phyloP scores from a whole-genome alignment of 1,140 invertebrate genomes.

The Argopecten irradians region DNA sequence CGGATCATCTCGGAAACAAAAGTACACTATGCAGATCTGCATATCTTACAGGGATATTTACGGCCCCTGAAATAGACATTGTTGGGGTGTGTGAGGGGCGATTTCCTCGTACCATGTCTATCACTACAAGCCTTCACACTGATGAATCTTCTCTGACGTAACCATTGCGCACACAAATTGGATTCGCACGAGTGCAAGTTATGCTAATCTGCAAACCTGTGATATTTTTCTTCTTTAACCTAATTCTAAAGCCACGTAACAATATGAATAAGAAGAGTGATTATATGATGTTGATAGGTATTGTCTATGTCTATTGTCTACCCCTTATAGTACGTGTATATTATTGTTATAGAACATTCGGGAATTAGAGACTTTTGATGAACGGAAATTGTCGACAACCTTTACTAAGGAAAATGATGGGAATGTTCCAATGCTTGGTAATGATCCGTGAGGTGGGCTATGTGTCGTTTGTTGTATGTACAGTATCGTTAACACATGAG shows the following conservation, averaged over 20 bases:
- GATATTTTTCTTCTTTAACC: neutral
- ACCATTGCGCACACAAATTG: neutral
- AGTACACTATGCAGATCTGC: neutral
- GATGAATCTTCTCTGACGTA: neutral
- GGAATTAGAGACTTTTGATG: neutral
- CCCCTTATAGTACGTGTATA: neutral
- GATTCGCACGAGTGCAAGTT: constrained; percentile 2
- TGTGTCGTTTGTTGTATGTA: neutral
- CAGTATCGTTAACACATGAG: neutral
- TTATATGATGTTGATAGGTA: neutral
- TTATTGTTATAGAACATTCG: neutral
- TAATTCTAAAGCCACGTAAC: neutral
- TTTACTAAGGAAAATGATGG: neutral
- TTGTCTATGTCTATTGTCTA: neutral
- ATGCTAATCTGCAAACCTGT: constrained; percentile 8
- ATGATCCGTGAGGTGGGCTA: neutral
- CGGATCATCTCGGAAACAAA: neutral
- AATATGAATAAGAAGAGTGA: neutral
- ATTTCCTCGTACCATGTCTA: neutral
- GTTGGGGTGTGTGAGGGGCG: neutral
- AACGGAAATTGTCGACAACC: constrained; percentile 20
- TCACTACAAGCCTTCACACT: neutral
- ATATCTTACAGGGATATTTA: neutral
- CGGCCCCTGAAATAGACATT: neutral
- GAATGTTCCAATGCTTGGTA: neutral